These are phyloP conservation scores for Phodopus roborovskii DNA, from an alignment of 2,113 vertebrate species.

Conservation along the genomic window DNA sequence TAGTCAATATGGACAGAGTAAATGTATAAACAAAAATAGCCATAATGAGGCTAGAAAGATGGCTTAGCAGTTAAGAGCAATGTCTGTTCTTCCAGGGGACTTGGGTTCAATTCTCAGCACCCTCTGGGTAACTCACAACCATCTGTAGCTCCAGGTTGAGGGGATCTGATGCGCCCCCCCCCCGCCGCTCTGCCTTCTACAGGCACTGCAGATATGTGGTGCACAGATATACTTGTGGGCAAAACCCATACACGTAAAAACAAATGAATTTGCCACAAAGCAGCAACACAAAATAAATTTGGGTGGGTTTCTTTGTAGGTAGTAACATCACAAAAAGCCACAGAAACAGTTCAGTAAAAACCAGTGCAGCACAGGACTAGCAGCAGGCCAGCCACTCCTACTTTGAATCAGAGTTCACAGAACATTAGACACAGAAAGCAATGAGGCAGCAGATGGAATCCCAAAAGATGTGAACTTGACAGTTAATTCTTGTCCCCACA, in stretches of 20 bases:
- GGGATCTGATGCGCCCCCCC: not conserved
- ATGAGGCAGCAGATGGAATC: not conserved
- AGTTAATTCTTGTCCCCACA: not conserved
- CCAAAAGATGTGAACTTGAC: not conserved
- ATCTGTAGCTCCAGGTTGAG: not conserved
- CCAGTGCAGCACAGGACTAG: not conserved
- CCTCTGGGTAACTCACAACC: not conserved
- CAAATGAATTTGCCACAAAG: not conserved
- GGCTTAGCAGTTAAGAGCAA: not conserved
- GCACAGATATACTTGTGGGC: not conserved
- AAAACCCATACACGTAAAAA: not conserved
- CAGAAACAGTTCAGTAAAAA: conserved; percentile 12
- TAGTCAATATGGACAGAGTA: not conserved
- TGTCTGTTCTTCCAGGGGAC: not conserved
- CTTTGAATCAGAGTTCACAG: not conserved
- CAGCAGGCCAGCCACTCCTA: not conserved
- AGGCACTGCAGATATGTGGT: not conserved
- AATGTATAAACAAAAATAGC: not conserved
- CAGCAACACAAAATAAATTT: not conserved
- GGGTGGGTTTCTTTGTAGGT: not conserved
- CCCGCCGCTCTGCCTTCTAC: not conserved
- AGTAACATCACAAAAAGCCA: not conserved
- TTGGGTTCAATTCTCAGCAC: not conserved
- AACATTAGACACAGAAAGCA: not conserved
- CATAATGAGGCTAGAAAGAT: not conserved